Conservation (phyloP, 2,797 vertebrate genomes). For the Danio jaintianensis region DNA sequence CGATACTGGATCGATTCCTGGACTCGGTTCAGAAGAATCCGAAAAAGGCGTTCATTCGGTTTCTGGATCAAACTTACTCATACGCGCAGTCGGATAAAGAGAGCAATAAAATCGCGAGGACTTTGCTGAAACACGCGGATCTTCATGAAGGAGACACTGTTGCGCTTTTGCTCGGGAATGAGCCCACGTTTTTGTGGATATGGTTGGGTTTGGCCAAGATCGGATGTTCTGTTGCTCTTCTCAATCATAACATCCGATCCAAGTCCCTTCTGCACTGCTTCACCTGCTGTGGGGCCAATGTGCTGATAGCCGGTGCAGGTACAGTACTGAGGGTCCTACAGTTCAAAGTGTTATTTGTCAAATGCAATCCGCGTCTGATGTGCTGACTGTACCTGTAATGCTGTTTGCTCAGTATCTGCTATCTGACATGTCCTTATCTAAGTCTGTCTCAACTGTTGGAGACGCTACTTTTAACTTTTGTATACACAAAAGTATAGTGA, state of each 20-base stretch:
- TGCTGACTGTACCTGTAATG: neutral
- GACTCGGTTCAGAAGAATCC: constrained; percentile 64
- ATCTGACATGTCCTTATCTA: neutral
- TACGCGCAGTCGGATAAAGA: constrained; percentile 73
- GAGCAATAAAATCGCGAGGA: constrained; percentile 75
- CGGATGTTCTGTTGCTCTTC: constrained; percentile 76
- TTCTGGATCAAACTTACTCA: constrained; percentile 63
- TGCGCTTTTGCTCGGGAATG: constrained; percentile 75
- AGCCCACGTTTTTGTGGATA: constrained; percentile 75
- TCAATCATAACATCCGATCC: constrained; percentile 75
- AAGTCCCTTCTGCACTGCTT: constrained; percentile 77
- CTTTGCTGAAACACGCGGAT: constrained; percentile 64
- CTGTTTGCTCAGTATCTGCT: neutral
- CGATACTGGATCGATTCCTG: constrained; percentile 65
- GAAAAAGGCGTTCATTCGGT: constrained; percentile 73
- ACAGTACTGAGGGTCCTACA: constrained; percentile 59
- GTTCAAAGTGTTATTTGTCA: neutral
- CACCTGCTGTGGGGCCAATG: constrained; percentile 70
- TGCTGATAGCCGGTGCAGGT: constrained; percentile 76
- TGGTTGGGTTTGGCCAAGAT: constrained; percentile 78
- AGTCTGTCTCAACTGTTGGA: neutral
- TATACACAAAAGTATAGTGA: neutral
- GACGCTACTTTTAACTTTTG: neutral
- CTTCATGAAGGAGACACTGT: constrained; percentile 73
- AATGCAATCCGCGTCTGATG: neutral